A percentile compares a stretch with the other conserved stretches of the same genome.
phyloP scores from a whole-genome alignment of 2,888 invertebrate genomes.

The Synanthedon formicaeformis region DNA sequence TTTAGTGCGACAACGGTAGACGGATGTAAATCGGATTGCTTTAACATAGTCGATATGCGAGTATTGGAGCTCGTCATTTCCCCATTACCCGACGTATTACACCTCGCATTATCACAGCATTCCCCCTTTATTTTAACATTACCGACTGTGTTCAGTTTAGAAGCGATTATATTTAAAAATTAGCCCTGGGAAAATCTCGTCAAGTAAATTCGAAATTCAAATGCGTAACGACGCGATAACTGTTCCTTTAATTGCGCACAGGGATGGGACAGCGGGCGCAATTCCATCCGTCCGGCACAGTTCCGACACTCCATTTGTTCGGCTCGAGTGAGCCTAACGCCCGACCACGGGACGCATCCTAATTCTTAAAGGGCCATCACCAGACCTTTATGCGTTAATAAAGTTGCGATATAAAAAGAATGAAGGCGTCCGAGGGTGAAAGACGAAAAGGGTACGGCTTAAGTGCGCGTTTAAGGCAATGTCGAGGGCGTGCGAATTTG shows the following conservation, averaged over 20 bases:
- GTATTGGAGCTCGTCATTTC: constrained; percentile 40
- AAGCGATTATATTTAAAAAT: not conserved
- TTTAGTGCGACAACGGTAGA: constrained; percentile 63
- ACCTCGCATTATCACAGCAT: constrained; percentile 45
- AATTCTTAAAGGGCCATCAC: constrained; percentile 69
- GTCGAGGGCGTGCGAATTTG: constrained; percentile 68
- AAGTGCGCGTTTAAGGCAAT: constrained; percentile 68
- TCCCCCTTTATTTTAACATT: constrained; percentile 2
- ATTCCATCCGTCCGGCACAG: constrained; percentile 18
- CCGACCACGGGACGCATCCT: constrained; percentile 60
- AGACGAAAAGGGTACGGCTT: constrained; percentile 61
- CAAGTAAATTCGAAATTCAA: constrained; percentile 27
- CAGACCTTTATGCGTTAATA: constrained; percentile 71
- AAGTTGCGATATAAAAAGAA: constrained; percentile 71
- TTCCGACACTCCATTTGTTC: constrained; percentile 65
- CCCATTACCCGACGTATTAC: constrained; percentile 57
- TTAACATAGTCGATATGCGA: constrained; percentile 48
- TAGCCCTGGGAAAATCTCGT: not conserved
- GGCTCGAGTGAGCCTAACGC: constrained; percentile 44
- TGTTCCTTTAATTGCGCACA: constrained; percentile 48
- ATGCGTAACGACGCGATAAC: constrained; percentile 50
- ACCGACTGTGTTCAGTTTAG: not conserved
- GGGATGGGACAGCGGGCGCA: constrained; percentile 34
- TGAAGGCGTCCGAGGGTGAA: constrained; percentile 66
- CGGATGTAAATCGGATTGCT: constrained; percentile 66